A percentile compares a stretch with the other conserved stretches of the same genome.
Conservation (phyloP, 2,113 vertebrate species). For the Centropus unirufus region DNA sequence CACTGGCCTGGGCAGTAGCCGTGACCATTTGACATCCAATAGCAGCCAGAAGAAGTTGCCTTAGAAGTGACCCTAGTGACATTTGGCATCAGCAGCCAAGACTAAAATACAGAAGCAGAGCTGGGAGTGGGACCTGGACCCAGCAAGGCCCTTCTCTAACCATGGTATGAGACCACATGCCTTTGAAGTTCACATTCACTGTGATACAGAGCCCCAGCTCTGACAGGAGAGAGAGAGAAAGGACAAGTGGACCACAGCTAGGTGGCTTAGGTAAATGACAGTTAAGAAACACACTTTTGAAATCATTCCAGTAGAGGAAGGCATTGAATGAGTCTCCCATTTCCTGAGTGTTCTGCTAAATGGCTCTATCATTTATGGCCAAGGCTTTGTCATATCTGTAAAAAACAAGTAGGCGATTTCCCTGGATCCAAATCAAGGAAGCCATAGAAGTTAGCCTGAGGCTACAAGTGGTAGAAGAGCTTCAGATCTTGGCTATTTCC, state of each 20-base stretch:
- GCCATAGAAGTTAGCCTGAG: neutral
- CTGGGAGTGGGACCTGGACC: neutral
- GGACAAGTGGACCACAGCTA: neutral
- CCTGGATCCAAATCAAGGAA: neutral
- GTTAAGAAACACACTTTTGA: accelerated
- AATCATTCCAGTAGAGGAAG: neutral
- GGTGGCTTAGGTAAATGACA: neutral
- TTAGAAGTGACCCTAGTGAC: neutral
- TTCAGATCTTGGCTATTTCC: neutral
- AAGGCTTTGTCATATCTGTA: neutral
- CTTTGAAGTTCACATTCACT: neutral
- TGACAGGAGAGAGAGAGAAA: neutral
- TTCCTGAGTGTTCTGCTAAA: neutral
- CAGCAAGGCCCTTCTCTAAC: neutral
- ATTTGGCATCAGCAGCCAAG: neutral
- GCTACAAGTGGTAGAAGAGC: neutral
- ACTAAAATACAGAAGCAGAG: neutral
- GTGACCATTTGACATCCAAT: neutral
- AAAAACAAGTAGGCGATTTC: neutral
- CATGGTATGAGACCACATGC: accelerated
- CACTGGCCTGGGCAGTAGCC: accelerated
- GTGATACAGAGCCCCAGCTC: neutral
- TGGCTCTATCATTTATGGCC: neutral
- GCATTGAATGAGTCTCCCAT: neutral
- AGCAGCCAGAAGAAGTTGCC: neutral